Evolutionary conservation across 2,888 invertebrate species (phyloP), one percentile per base, ranked within the genome.

Genomic region (Pseudococcus viburni): DNA sequence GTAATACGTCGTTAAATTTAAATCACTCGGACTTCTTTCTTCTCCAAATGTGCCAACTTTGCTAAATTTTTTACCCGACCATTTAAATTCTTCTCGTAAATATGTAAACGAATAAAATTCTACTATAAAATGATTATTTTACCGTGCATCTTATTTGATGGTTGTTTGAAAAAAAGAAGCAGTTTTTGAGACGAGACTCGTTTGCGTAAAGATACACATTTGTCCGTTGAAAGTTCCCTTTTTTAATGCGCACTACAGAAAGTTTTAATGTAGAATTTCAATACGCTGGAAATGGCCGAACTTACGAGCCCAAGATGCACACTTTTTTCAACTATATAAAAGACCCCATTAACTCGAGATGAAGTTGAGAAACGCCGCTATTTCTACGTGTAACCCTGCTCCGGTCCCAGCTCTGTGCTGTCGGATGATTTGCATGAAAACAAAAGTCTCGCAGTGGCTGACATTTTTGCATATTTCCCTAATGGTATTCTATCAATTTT

Each of bases 391-490:
- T n/a, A 59, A n/a, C 7, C n/a, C 59, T 8, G n/a, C 59, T n/a
- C n/a, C 59, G 7, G 59, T 33, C 59, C 19, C n/a, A 17, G 1
- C 59, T n/a, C n/a, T 55, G 46, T 15, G n/a, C 59, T 59, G n/a
- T n/a, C 59, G 59, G n/a, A 59, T 59, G n/a, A 68, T 68, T 68
- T 68, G 68, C 68, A 68, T 68, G 15, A 68, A 68, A 68, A 26
- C 68, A 68, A 68, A 59, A 22, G 26, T 68, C 15, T 26, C 26
- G 26, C 11, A 22, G 68, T 26, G 26, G 22, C 9, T 68, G 68
- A 68, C 26, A 26, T 68, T 68, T 68, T 68, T 68, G 68, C 68
- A 26, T 68, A 68, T 68, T 68, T 68, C 68, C 68, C 68, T 22
- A 68, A 68, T 68, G 68, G 26, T 68, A 22, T 68, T 26, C 68